phyloP scores from a whole-genome alignment of 2,888 invertebrate species.

The Strigamia crassipes region DNA sequence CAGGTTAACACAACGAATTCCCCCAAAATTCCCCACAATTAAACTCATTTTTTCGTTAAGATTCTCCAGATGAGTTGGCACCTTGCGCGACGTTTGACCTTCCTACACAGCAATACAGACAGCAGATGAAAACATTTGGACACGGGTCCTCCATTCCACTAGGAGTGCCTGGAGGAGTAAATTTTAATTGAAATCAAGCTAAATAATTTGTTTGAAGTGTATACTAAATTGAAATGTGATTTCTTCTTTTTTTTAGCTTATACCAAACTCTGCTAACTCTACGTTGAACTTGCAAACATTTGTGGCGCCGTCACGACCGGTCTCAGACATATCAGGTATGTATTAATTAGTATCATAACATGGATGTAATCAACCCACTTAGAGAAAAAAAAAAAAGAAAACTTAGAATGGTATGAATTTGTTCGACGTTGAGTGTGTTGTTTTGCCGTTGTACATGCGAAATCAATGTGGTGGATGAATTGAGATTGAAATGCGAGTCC shows the following conservation, averaged over 20 bases:
- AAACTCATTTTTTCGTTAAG: slow-evolving; percentile 1
- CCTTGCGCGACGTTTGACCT: slow-evolving; percentile 47
- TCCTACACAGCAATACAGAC: slow-evolving; percentile 47
- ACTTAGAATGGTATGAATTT: background rate
- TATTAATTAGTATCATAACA: background rate
- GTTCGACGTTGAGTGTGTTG: slow-evolving; percentile 35
- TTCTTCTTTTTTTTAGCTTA: slow-evolving; percentile 32
- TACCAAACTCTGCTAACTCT: slow-evolving; percentile 43
- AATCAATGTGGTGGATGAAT: background rate
- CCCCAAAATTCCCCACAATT: background rate
- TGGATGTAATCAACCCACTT: background rate
- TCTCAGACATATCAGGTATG: slow-evolving; percentile 48
- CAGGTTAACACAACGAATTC: background rate
- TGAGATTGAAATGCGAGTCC: slow-evolving; percentile 36
- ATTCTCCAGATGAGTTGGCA: slow-evolving; percentile 48
- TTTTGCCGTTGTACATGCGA: slow-evolving; percentile 29
- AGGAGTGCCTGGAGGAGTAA: slow-evolving; percentile 47
- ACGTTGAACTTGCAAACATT: slow-evolving; percentile 47
- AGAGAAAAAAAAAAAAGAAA: background rate
- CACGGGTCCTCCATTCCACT: slow-evolving; percentile 40
- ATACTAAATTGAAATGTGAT: background rate
- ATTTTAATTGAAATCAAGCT: background rate
- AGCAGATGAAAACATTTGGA: slow-evolving; percentile 47
- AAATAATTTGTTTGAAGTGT: background rate
- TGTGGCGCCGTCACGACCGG: slow-evolving; percentile 44